phyloP scores from a whole-genome alignment of 1,140 invertebrate species.

The Stenopsyche tienmushanensis region DNA sequence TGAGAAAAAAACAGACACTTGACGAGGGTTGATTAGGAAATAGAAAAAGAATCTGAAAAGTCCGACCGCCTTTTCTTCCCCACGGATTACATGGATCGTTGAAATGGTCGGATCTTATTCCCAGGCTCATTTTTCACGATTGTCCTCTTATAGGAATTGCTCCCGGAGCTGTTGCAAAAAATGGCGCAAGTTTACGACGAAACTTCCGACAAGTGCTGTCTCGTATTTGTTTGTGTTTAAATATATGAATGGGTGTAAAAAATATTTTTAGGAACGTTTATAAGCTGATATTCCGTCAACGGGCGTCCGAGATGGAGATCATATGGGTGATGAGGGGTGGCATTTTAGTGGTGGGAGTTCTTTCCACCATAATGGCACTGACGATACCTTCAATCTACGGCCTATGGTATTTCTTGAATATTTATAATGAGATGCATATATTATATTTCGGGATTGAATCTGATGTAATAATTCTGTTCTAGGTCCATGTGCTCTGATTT shows the following conservation, averaged over 20 bases:
- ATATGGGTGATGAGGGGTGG: slow-evolving; percentile 96
- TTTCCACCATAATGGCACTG: slow-evolving; percentile 94
- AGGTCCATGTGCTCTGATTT: slow-evolving; percentile 95
- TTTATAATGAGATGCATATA: slow-evolving; percentile 6
- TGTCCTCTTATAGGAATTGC: too few relatives aligned
- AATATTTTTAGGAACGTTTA: slow-evolving; percentile 80
- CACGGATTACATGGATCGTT: too few relatives aligned
- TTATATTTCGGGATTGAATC: neutral
- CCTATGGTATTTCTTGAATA: slow-evolving; percentile 69
- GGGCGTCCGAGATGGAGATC: slow-evolving; percentile 94
- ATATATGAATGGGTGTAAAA: neutral
- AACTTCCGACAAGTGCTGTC: too few relatives aligned
- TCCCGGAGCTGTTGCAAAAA: too few relatives aligned
- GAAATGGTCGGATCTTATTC: neutral
- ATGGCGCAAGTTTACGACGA: too few relatives aligned
- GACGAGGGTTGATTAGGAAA: too few relatives aligned
- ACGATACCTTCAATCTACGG: slow-evolving; percentile 97
- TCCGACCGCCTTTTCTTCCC: too few relatives aligned
- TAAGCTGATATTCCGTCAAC: slow-evolving; percentile 92
- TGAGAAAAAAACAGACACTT: too few relatives aligned
- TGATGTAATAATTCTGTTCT: slow-evolving; percentile 31
- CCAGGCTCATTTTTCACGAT: too few relatives aligned
- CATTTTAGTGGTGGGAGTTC: slow-evolving; percentile 88
- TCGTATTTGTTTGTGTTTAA: neutral
- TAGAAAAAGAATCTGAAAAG: too few relatives aligned